Conservation (phyloP, 2,797 vertebrate genomes). For the Chrysocyon brachyurus region DNA sequence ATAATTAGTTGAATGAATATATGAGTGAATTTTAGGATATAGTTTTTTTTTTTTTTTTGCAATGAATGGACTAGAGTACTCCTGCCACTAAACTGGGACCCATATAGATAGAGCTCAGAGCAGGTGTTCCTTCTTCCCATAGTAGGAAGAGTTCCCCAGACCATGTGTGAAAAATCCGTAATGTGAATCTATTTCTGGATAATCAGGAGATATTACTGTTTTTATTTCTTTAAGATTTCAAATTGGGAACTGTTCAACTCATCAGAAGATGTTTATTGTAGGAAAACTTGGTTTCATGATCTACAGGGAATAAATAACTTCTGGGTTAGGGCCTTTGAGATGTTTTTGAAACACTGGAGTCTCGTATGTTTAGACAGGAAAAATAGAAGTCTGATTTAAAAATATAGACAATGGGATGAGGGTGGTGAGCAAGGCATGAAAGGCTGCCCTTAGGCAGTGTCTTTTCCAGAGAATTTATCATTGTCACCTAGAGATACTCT, state of each 20-base stretch:
- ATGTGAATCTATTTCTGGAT: not conserved
- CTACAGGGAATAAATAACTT: not conserved
- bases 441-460: not conserved
- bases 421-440: not conserved
- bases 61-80: not conserved
- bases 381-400: slow-evolving; percentile 6
- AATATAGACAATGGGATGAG: not conserved
- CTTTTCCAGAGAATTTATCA: not conserved
- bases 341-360: slow-evolving; percentile 26
- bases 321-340: not conserved
- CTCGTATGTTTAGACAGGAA: not conserved
- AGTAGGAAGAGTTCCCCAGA: not conserved
- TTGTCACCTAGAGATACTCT: not conserved
- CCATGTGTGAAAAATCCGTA: not conserved
- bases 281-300: not conserved
- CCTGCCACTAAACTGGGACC: not conserved
- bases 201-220: not conserved
- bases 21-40: not conserved
- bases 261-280: not conserved
- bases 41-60: not conserved
- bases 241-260: not conserved
- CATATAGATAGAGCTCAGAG: not conserved
- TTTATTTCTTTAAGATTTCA: not conserved
- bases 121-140: not conserved
- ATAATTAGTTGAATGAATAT: not conserved